These are phyloP conservation scores for Littorina saxatilis DNA, from an alignment of 1,140 invertebrate genomes.

Conservation along the genomic window DNA sequence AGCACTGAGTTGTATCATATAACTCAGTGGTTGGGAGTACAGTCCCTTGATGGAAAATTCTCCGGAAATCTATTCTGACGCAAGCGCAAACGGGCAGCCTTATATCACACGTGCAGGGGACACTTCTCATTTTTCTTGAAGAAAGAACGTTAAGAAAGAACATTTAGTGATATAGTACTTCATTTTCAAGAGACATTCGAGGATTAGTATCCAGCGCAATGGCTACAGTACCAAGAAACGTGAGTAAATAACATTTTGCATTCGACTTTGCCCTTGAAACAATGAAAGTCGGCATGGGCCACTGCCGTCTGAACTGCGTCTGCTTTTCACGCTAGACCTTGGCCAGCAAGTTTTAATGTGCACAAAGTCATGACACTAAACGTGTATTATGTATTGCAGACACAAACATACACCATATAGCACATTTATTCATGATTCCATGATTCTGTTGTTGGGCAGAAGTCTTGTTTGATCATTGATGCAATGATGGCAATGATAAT, in stretches of 20 bases:
- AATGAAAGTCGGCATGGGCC: background rate
- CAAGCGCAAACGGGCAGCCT: constrained; percentile 7
- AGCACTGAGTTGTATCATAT: too few species aligned
- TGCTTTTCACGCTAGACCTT: background rate
- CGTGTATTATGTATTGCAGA: too few species aligned
- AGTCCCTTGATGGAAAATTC: too few species aligned
- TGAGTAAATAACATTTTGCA: constrained; percentile 28
- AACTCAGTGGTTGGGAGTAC: too few species aligned
- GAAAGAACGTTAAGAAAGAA: too few species aligned
- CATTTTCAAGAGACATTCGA: background rate
- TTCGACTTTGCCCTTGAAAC: background rate
- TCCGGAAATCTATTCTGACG: constrained; percentile 17
- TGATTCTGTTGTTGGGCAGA: too few species aligned
- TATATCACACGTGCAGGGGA: constrained; percentile 29
- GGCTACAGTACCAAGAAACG: constrained; percentile 39
- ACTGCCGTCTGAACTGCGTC: background rate
- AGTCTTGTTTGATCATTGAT: too few species aligned
- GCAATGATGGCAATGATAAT: too few species aligned
- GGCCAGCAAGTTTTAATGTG: too few species aligned
- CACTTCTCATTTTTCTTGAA: background rate
- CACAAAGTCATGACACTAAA: too few species aligned
- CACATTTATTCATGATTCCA: too few species aligned
- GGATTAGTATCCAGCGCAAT: background rate
- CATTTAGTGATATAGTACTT: background rate
- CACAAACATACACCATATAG: too few species aligned